A percentile compares a stretch with the other conserved stretches of the same genome.
These are phyloP conservation scores for Platypus cylindrus DNA, from an alignment of 2,888 invertebrate species.

Conservation along the genomic window DNA sequence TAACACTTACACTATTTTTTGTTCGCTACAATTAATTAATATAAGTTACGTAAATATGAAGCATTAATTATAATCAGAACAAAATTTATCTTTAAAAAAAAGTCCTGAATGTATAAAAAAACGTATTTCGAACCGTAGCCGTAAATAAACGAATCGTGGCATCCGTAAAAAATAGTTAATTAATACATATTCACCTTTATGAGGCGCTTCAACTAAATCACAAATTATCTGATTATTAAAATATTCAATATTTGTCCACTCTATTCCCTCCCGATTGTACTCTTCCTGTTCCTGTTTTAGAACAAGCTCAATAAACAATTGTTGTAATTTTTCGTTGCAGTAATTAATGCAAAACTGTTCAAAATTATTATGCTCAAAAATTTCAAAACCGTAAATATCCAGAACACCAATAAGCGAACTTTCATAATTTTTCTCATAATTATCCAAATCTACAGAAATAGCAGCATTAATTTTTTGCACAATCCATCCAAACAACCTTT, in stretches of 20 bases:
- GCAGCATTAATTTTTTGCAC: conserved; percentile 85
- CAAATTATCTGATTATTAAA: conserved; percentile 96
- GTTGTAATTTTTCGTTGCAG: conserved; percentile 97
- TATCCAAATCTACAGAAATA: conserved; percentile 59
- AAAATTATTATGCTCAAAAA: conserved; percentile 93
- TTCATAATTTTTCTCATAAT: conserved; percentile 43
- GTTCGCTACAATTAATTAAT: no score
- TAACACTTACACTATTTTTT: no score
- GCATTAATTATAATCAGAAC: no score
- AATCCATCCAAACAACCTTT: conserved; percentile 88
- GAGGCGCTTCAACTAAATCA: conserved; percentile 87
- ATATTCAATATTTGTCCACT: conserved; percentile 89
- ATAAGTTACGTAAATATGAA: no score
- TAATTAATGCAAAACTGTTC: conserved; percentile 99
- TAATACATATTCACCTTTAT: conserved; percentile 67
- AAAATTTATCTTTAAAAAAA: no score
- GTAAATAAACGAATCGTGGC: no score
- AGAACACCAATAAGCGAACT: conserved; percentile 85
- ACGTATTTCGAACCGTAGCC: no score
- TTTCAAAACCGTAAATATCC: conserved; percentile 98
- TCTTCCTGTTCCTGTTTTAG: conserved; percentile 97
- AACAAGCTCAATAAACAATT: conserved; percentile 94
- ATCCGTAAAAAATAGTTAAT: no score
- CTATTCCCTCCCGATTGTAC: conserved; percentile 88
- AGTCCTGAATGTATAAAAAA: no score